Evolutionary conservation across 2,113 vertebrate species (phyloP).

Genomic region (Oryzias celebensis): DNA sequence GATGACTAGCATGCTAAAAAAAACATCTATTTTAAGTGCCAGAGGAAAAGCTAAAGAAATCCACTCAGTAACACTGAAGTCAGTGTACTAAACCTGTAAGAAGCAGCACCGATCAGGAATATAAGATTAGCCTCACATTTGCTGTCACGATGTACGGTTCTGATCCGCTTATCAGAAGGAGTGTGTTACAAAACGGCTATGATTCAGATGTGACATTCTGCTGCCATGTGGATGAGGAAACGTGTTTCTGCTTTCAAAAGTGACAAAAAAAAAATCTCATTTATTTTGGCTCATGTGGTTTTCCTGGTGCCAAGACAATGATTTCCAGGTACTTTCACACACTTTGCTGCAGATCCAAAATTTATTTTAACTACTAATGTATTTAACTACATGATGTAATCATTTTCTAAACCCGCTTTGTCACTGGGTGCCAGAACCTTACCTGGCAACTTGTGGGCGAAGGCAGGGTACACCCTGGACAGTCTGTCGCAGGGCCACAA

Average conservation of each 20-base stretch:
- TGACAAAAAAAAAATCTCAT: constrained; percentile 28
- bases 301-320: constrained; percentile 1
- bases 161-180: constrained; percentile 25
- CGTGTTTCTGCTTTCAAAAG: constrained; percentile 32
- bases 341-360: not conserved
- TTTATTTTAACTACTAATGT: not conserved
- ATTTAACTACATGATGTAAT: no score
- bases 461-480: no score
- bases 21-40: not conserved
- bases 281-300: constrained; percentile 21
- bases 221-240: constrained; percentile 48
- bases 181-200: constrained; percentile 40
- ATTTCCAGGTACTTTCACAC: constrained; percentile 5
- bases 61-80: constrained; percentile 1
- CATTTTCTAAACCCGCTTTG: no score
- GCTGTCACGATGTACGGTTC: constrained; percentile 20
- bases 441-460: no score
- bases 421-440: no score
- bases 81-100: constrained; percentile 15
- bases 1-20: no score
- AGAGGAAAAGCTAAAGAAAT: constrained; percentile 5
- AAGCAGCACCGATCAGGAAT: not conserved
- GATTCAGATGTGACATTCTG: constrained; percentile 50
- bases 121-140: constrained; percentile 9
- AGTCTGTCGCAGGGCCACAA: no score